A percentile compares a stretch with the other conserved stretches of the same genome.
Evolutionary conservation across 2,113 vertebrate species (phyloP).

Genomic region (Neodon shergylaensis): DNA sequence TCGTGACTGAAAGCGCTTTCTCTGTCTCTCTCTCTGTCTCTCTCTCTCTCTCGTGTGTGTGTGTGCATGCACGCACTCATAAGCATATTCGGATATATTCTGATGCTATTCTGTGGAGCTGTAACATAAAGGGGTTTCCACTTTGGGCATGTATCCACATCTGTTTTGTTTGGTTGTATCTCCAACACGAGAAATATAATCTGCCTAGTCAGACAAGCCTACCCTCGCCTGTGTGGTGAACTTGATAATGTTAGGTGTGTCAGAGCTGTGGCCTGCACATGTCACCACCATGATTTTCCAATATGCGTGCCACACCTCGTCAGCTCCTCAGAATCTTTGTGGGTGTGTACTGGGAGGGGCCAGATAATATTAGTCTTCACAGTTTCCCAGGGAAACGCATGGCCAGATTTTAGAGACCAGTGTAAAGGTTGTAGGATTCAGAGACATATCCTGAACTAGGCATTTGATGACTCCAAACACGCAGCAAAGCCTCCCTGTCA

Average conservation of each 20-base stretch:
- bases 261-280: background rate
- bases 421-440: background rate
- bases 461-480: background rate
- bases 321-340: background rate
- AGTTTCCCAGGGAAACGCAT: background rate
- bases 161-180: background rate
- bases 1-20: background rate
- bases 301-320: background rate
- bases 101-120: background rate
- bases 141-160: background rate
- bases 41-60: background rate
- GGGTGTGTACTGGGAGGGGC: too few species aligned
- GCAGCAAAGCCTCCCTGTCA: background rate
- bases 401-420: background rate
- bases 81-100: too few species aligned
- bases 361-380: background rate
- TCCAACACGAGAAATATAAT: background rate
- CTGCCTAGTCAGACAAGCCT: background rate
- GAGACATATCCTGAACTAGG: background rate
- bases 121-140: background rate
- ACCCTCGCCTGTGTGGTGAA: background rate
- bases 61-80: background rate
- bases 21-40: background rate
- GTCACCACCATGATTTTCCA: background rate
- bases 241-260: fast-evolving